These are phyloP conservation scores for Cyanoramphus novaezelandiae DNA, from an alignment of 2,113 vertebrate species.

Conservation along the genomic window DNA sequence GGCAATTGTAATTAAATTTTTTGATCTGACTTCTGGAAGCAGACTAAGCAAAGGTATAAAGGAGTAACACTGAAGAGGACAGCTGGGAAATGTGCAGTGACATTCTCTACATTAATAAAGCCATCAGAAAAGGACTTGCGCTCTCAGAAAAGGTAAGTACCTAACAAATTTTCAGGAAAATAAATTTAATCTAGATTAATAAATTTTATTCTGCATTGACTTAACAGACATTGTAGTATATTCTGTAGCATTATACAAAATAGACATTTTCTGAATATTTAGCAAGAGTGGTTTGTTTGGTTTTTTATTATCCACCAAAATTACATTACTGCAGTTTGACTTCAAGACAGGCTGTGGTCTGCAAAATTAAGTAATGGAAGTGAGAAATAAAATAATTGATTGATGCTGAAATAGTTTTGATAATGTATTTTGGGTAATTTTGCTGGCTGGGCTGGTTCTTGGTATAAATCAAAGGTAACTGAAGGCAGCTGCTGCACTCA, in stretches of 20 bases:
- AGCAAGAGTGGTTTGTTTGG: neutral
- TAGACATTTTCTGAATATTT: neutral
- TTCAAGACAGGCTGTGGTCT: neutral
- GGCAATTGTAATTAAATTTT: neutral
- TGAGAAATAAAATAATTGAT: neutral
- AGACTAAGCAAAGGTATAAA: neutral
- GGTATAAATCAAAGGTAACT: too few species aligned
- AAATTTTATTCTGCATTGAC: neutral
- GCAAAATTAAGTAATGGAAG: neutral
- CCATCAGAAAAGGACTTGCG: neutral
- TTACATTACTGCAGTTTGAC: neutral
- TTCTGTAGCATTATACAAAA: accelerated
- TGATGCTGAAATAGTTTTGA: accelerated
- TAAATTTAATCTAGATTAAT: neutral
- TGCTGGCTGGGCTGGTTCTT: neutral
- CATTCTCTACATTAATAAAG: neutral
- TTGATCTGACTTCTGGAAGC: neutral
- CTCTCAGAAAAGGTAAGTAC: neutral
- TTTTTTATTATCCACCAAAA: neutral
- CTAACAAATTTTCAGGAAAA: neutral
- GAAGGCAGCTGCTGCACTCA: neutral
- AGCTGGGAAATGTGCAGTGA: neutral
- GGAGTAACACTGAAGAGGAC: neutral
- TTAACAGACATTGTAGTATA: neutral
- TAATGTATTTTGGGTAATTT: neutral